Percentiles rank a stretch among this genome's conserved stretches.
Evolutionary conservation across 2,797 vertebrate species (phyloP).

Genomic region (Hydrocynus forskahlii): DNA sequence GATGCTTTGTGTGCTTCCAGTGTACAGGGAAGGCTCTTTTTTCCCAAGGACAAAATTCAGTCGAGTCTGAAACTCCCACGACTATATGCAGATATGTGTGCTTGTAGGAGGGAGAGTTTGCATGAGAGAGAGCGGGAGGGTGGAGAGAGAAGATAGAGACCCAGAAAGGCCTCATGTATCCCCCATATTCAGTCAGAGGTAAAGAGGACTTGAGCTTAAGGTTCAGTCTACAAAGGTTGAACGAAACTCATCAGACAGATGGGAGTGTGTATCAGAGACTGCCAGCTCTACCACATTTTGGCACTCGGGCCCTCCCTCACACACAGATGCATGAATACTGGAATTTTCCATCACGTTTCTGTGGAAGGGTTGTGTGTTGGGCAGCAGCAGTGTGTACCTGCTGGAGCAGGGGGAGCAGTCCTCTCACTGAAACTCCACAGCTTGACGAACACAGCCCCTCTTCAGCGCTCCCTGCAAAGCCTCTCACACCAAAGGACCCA

Average conservation of each 20-base stretch:
- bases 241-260: neutral
- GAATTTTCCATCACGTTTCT: slow-evolving; percentile 51
- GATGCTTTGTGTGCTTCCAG: slow-evolving; percentile 49
- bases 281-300: slow-evolving; percentile 2
- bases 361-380: neutral
- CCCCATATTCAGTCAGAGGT: neutral
- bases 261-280: slow-evolving; percentile 11
- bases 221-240: slow-evolving; percentile 12
- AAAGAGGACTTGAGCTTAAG: neutral
- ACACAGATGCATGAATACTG: slow-evolving; percentile 8
- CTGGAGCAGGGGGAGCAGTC: neutral
- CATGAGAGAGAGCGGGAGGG: neutral
- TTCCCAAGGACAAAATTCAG: neutral
- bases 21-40: slow-evolving; percentile 25
- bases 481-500: no score
- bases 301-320: neutral
- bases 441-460: no score
- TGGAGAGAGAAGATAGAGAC: neutral
- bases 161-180: neutral
- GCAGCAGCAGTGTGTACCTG: slow-evolving; percentile 1
- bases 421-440: neutral
- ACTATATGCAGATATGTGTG: slow-evolving; percentile 2
- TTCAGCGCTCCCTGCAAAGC: no score
- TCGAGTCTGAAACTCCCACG: slow-evolving; percentile 21
- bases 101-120: neutral